phyloP scores from a whole-genome alignment of 2,888 invertebrate species.

The Ophion costatus region DNA sequence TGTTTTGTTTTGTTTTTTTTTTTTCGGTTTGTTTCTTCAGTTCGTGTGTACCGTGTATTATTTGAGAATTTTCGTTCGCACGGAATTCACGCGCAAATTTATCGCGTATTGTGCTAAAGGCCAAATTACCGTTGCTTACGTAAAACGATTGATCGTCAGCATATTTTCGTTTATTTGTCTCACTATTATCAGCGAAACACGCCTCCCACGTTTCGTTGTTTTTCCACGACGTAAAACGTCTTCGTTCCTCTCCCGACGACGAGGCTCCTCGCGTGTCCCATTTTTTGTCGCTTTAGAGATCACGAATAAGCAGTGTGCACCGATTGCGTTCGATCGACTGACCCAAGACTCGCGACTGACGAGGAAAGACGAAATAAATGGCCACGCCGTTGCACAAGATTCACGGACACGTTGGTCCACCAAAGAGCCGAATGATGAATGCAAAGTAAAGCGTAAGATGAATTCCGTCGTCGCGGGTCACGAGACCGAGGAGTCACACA shows the following conservation, averaged over 20 bases:
- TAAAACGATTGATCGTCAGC: neutral
- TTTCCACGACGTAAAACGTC: neutral
- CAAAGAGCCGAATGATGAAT: neutral
- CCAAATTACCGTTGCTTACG: conserved; percentile 26
- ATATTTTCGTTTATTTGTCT: conserved; percentile 3
- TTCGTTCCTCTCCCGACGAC: conserved; percentile 21
- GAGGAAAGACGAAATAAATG: conserved; percentile 18
- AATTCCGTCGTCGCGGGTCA: conserved; percentile 62
- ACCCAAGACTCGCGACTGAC: conserved; percentile 67
- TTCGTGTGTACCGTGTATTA: neutral
- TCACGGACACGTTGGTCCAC: too few relatives aligned
- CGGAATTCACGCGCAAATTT: conserved; percentile 25
- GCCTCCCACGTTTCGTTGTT: neutral
- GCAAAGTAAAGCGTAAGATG: neutral
- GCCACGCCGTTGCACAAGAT: too few relatives aligned
- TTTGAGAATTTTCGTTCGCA: neutral
- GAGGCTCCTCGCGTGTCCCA: conserved; percentile 10
- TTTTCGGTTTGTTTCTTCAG: neutral
- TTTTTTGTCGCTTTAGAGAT: conserved; percentile 37
- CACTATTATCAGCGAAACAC: neutral
- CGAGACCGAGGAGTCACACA: conserved; percentile 63
- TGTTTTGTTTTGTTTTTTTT: neutral
- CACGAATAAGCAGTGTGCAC: conserved; percentile 69
- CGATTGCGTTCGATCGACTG: conserved; percentile 71
- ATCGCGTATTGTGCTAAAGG: conserved; percentile 14